Conservation (phyloP, 2,888 invertebrate species). For the Clivina fossor region DNA sequence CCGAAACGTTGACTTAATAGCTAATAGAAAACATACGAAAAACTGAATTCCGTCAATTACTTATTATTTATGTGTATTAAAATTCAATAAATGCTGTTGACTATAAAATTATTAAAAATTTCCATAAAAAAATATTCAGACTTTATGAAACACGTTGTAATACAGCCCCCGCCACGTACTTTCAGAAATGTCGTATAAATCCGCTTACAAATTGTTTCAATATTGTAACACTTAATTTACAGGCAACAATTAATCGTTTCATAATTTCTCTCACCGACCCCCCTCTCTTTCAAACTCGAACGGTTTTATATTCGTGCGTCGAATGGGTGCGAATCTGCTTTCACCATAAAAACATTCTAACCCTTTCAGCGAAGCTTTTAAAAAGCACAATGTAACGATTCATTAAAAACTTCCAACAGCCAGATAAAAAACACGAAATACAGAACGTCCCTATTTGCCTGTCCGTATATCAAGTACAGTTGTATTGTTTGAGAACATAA, state of each 20-base stretch:
- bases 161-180: neutral
- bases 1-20: no score
- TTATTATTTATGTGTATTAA: no score
- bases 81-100: no score
- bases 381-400: slow-evolving; percentile 22
- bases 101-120: neutral
- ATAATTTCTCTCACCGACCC: slow-evolving; percentile 11
- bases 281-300: no score
- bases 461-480: no score
- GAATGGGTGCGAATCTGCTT: slow-evolving; percentile 25
- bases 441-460: no score
- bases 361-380: slow-evolving; percentile 20
- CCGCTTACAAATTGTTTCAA: slow-evolving; percentile 5
- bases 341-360: slow-evolving; percentile 14
- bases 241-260: slow-evolving; percentile 4
- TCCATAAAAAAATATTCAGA: slow-evolving; percentile 1
- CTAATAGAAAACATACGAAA: no score
- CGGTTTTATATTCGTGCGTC: slow-evolving; percentile 5
- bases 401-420: slow-evolving; percentile 21
- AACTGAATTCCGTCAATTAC: no score
- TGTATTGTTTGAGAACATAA: no score
- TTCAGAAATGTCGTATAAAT: neutral
- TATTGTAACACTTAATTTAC: neutral
- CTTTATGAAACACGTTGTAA: no score
- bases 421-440: no score